Percentiles rank a stretch among this genome's conserved stretches.
These are phyloP conservation scores for Helostoma temminkii DNA, from an alignment of 2,797 vertebrate genomes.

Conservation along the genomic window DNA sequence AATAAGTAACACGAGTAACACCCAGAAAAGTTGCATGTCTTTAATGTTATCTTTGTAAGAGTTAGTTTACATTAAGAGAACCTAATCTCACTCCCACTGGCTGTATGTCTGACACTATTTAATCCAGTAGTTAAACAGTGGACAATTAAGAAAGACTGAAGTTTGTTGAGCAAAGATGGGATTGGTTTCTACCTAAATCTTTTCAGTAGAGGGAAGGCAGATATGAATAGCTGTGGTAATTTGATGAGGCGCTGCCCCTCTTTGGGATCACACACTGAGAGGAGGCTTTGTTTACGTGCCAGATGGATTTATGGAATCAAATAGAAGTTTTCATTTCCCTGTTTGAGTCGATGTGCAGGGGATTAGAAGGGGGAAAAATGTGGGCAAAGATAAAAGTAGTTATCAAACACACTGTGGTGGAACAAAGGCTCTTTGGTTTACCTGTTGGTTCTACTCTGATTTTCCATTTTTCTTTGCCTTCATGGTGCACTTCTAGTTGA, in stretches of 20 bases:
- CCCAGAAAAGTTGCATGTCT: background rate
- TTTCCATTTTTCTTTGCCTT: slow-evolving; percentile 67
- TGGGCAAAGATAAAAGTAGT: slow-evolving; percentile 74
- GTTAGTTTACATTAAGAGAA: slow-evolving; percentile 34
- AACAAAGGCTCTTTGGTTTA: slow-evolving; percentile 76
- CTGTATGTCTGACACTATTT: slow-evolving; percentile 63
- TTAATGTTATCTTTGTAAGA: slow-evolving; percentile 12
- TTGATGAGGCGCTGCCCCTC: slow-evolving; percentile 78
- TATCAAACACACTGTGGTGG: slow-evolving; percentile 64
- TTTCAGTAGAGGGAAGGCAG: slow-evolving; percentile 74
- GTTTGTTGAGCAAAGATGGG: slow-evolving; percentile 78
- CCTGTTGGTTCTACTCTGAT: slow-evolving; percentile 42
- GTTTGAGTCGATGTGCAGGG: slow-evolving; percentile 74
- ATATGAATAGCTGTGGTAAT: slow-evolving; percentile 83
- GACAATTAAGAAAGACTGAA: slow-evolving; percentile 76
- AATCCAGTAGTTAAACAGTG: slow-evolving; percentile 67
- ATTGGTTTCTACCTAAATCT: slow-evolving; percentile 78
- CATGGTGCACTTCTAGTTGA: slow-evolving; percentile 13
- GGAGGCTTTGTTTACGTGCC: slow-evolving; percentile 83
- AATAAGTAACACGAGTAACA: background rate
- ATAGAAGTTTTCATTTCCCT: slow-evolving; percentile 83
- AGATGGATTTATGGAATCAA: slow-evolving; percentile 85
- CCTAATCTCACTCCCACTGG: slow-evolving; percentile 44
- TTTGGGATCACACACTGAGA: slow-evolving; percentile 79
- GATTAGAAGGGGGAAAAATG: slow-evolving; percentile 77